Evolutionary conservation across 1,140 invertebrate species (phyloP).

Genomic region (Drosophila chauvacae): DNA sequence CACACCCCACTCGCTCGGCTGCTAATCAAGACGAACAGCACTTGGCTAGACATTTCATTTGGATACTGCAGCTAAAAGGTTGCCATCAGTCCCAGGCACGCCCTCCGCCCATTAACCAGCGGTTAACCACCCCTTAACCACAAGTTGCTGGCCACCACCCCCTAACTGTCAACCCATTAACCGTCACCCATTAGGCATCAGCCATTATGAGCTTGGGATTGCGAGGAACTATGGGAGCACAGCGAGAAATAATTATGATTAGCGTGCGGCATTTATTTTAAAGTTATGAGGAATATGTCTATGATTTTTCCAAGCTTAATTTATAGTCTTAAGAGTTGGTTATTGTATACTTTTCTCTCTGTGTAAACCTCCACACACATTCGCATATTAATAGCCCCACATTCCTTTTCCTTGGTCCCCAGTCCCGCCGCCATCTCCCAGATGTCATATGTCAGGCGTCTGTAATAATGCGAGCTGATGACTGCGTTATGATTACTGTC

Average conservation of each 20-base stretch:
- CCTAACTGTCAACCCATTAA: conserved; percentile 7
- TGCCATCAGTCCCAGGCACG: conserved; percentile 68
- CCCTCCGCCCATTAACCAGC: conserved; percentile 19
- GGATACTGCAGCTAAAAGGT: conserved; percentile 70
- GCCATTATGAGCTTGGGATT: conserved; percentile 50
- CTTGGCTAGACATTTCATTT: conserved; percentile 76
- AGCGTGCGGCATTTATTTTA: background rate
- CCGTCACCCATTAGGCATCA: conserved; percentile 21
- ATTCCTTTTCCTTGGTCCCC: conserved; percentile 24
- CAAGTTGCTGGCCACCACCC: background rate
- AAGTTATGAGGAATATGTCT: background rate
- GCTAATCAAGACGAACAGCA: conserved; percentile 66
- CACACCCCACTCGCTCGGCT: background rate
- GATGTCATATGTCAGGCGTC: conserved; percentile 76
- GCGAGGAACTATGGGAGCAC: conserved; percentile 33
- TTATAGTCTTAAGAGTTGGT: background rate
- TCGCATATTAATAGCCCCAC: conserved; percentile 59
- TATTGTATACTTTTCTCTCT: background rate
- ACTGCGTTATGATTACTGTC: conserved; percentile 79
- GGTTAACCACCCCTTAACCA: conserved; percentile 9
- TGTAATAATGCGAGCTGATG: conserved; percentile 76
- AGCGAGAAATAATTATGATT: background rate
- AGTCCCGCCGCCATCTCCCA: conserved; percentile 47
- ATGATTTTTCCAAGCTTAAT: background rate
- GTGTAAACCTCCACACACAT: background rate